Conservation (phyloP, 2,888 invertebrate genomes). For the Diaphora mendica region DNA sequence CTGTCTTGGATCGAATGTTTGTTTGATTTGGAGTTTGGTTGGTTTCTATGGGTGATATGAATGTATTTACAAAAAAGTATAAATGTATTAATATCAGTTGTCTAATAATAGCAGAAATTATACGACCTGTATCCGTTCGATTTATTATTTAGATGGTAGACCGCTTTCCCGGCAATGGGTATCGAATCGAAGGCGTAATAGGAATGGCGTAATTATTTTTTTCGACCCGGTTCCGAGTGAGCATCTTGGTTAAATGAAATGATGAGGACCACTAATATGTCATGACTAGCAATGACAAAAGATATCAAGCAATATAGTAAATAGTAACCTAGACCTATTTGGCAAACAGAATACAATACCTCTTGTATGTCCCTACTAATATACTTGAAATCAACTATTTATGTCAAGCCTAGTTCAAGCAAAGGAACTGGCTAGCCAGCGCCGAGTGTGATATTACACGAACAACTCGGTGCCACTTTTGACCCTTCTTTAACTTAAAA, state of each 20-base stretch:
- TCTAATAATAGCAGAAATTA: too few relatives aligned
- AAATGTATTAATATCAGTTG: too few relatives aligned
- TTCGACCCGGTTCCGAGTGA: background rate
- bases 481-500: too few relatives aligned
- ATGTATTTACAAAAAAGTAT: too few relatives aligned
- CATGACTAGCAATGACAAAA: background rate
- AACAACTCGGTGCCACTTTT: too few relatives aligned
- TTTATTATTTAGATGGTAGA: too few relatives aligned
- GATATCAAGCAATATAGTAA: background rate
- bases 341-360: background rate
- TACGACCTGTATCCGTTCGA: background rate
- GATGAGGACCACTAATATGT: background rate
- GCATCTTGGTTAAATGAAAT: background rate
- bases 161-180: background rate
- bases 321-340: background rate
- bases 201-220: background rate
- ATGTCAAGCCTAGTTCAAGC: too few relatives aligned
- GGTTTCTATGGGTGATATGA: too few relatives aligned
- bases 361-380: background rate
- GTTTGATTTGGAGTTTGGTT: background rate
- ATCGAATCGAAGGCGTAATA: background rate
- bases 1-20: too few relatives aligned
- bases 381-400: conserved; percentile 4
- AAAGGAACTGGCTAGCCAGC: too few relatives aligned
- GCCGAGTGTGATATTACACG: too few relatives aligned